Conservation (phyloP, 1,140 invertebrate species). For the Gryon sp. region DNA sequence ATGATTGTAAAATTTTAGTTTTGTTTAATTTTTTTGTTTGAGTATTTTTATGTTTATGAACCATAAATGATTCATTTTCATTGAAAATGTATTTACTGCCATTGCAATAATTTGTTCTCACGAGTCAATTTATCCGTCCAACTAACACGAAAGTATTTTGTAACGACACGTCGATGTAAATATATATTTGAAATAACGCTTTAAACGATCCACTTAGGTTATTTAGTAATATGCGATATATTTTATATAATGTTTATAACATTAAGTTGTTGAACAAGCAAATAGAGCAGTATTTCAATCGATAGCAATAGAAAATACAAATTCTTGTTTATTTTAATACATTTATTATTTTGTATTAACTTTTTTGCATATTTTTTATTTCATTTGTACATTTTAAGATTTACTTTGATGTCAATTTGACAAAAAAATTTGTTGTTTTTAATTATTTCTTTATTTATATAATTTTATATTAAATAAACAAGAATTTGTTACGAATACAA, state of each 20-base stretch:
- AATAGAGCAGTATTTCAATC: slow-evolving; percentile 49
- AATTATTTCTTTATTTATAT: too few species aligned
- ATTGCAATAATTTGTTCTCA: slow-evolving; percentile 41
- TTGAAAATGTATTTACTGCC: slow-evolving; percentile 14
- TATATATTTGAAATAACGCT: slow-evolving; percentile 44
- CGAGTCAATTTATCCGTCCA: slow-evolving; percentile 57
- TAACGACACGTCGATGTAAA: slow-evolving; percentile 37
- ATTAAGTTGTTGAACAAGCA: slow-evolving; percentile 4
- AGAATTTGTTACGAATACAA: slow-evolving; percentile 10
- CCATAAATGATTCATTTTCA: too few species aligned
- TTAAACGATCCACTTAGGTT: slow-evolving; percentile 41
- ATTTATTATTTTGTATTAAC: too few species aligned
- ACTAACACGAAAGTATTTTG: slow-evolving; percentile 40
- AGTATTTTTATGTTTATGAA: too few species aligned
- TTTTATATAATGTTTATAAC: slow-evolving; percentile 50
- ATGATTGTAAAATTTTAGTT: too few species aligned
- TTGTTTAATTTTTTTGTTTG: too few species aligned
- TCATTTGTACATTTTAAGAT: too few species aligned
- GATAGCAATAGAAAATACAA: slow-evolving; percentile 16
- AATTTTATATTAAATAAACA: slow-evolving; percentile 2
- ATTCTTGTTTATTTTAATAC: slow-evolving; percentile 26
- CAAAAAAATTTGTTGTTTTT: too few species aligned
- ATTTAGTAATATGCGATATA: slow-evolving; percentile 42
- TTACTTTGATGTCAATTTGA: too few species aligned
- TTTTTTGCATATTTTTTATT: too few species aligned